Evolutionary conservation across 2,113 vertebrate species (phyloP).

Genomic region (Gymnarchus niloticus): DNA sequence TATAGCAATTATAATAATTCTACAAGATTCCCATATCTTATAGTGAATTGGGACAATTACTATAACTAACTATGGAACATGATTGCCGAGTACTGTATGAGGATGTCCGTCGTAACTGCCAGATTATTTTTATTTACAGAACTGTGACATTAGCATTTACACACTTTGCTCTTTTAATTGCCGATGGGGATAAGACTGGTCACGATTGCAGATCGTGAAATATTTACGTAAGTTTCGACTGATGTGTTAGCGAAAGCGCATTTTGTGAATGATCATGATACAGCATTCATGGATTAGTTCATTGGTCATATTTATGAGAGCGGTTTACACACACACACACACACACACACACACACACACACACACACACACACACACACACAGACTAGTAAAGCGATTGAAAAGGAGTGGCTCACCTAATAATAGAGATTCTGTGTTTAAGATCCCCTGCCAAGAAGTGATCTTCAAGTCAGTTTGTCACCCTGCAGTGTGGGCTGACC

Average conservation of each 20-base stretch:
- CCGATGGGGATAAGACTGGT: not conserved
- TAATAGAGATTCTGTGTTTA: not conserved
- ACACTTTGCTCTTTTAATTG: not conserved
- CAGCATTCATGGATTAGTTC: not conserved
- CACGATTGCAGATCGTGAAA: too few relatives aligned
- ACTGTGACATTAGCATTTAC: not conserved
- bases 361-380: not conserved
- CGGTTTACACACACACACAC: not conserved
- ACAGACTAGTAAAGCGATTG: not conserved
- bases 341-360: not conserved
- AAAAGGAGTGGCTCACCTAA: not conserved
- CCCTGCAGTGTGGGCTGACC: not conserved
- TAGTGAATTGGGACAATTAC: too few relatives aligned
- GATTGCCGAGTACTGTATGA: not conserved
- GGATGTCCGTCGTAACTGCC: not conserved
- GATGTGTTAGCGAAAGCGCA: not conserved
- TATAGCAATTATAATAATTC: too few relatives aligned
- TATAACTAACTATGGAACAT: too few relatives aligned
- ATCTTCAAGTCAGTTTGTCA: not conserved
- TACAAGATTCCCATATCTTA: too few relatives aligned
- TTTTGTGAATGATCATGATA: not conserved
- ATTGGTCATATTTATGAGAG: too few relatives aligned
- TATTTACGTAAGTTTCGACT: not conserved
- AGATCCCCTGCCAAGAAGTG: not conserved
- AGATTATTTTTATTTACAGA: not conserved